phyloP scores from a whole-genome alignment of 1,140 invertebrate genomes.

The Dermatophagoides farinae region DNA sequence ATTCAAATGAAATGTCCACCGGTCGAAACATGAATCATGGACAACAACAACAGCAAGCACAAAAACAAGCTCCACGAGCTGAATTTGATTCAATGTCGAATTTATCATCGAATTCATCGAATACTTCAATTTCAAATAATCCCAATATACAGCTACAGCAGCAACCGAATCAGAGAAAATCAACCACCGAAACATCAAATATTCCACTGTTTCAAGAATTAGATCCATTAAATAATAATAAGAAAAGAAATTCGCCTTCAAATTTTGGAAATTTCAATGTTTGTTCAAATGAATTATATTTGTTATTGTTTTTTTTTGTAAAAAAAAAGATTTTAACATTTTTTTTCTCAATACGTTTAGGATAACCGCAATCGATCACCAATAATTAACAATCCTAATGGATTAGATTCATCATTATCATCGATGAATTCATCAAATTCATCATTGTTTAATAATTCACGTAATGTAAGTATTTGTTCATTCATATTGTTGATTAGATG shows the following conservation, averaged over 20 bases:
- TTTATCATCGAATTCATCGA: neutral
- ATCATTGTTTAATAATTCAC: too few species aligned
- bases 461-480: too few species aligned
- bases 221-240: neutral
- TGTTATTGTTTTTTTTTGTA: neutral
- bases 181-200: neutral
- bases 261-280: neutral
- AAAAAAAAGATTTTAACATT: too few species aligned
- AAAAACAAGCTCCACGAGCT: neutral
- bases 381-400: too few species aligned
- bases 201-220: conserved; percentile 5
- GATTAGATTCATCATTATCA: too few species aligned
- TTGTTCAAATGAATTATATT: too few species aligned
- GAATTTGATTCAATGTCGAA: neutral
- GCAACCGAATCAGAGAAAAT: neutral
- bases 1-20: neutral
- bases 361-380: neutral
- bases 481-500: too few species aligned
- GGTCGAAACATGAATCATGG: neutral
- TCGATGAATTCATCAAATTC: too few species aligned
- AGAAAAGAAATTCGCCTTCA: neutral
- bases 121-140: too few species aligned
- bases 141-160: neutral
- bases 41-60: neutral
- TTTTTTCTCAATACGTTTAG: neutral